Evolutionary conservation across 2,888 invertebrate species (phyloP), one percentile per base, ranked within the genome.

Genomic region (Phasia obesa): DNA sequence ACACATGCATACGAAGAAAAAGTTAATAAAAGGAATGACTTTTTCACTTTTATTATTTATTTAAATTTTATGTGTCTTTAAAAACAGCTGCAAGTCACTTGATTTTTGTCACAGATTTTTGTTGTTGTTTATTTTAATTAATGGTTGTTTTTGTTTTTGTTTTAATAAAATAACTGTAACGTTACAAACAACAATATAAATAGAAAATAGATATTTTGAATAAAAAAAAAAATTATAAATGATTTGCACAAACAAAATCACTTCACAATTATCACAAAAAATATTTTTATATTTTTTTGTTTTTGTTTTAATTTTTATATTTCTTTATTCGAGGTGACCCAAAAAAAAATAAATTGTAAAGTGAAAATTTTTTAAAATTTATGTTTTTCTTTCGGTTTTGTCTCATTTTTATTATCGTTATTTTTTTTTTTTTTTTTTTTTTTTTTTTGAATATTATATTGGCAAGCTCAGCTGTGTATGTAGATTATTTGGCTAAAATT

Each of bases 341-440:
- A 83, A 75, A 79, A 83, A 83, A 35, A 35, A 65, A 73, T 79
- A 35, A 65, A 73, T 79, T 79, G 65, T 73, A 64, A 79, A 79
- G 51, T 79, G 59, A 73, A 67, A 79, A 65, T 79, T 42, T 79
- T 79, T 73, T 59, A 62, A 7, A 67, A 53, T 79, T 64, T 42
- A 60, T 70, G 4, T 60, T 65, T 21, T 73, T 73, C 42, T 65
- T 42, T 51, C 38, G 35, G 35, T 31, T 70, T 74, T 60, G 53
- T 77, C 21, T 60, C 69, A 35, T 73, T 25, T 79, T 79, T 79
- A n/a, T n/a, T n/a, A 73, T 44, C 44, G 44, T 67, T 49, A 23
- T 73, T 17, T 62, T 60, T 19, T 69, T 17, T 62, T 53, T 44
- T 11, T 53, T 62, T n/a, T 73, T 17, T 62, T 60, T 19, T 69